Base-by-base conservation (phyloP, 2,113 vertebrate genomes). In the Paraplagusia blochii region DNA sequence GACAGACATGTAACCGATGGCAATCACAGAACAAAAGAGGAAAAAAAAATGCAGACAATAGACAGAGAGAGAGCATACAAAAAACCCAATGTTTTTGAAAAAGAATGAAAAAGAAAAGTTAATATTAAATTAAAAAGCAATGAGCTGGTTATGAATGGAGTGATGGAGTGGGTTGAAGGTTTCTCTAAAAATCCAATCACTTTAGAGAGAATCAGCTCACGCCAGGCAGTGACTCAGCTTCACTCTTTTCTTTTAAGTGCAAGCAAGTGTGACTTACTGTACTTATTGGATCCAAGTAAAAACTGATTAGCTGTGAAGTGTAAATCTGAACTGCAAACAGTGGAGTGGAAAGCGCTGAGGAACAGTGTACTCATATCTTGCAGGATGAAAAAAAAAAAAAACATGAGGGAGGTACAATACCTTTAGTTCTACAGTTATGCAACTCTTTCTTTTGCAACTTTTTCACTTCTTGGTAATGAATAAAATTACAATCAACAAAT, bases 251-350 rank as follows among this genome's bases (percentile, higher is more conserved):
- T 77, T 65, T 68, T 79, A 77, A 80, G 80, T 74, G 63, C 77
- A 76, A 78, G 74, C 73, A 82, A 80, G 72, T 75, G 79, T 78
- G 75, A 83, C 78, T 83, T 78, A 79, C 78, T 77, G 70, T 77
- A 81, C 65, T 80, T 65, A 66, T 69, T 83, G 79, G 19, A 75
- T 84, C 72, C 76, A 79, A 85, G 83, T 81, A 84, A 75, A 58
- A 71, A 84, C 83, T 87, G 87, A 90, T 90, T 90, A 89, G 85
- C 81, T 88, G 73, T 66, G 66, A 83, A 85, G 76, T 87, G 87
- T 83, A 86, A 75, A 87, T 86, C 83, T 84, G 58, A 78, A 53
- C 69, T 79, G 78, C 58, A 75, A 85, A 88, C 77, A 76, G 75
- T 77, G 60, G 64, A 86, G 71, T 85, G 77, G 74, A 87, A 83